Base-by-base conservation (phyloP, 2,797 vertebrate species). In the Momotus momota region DNA sequence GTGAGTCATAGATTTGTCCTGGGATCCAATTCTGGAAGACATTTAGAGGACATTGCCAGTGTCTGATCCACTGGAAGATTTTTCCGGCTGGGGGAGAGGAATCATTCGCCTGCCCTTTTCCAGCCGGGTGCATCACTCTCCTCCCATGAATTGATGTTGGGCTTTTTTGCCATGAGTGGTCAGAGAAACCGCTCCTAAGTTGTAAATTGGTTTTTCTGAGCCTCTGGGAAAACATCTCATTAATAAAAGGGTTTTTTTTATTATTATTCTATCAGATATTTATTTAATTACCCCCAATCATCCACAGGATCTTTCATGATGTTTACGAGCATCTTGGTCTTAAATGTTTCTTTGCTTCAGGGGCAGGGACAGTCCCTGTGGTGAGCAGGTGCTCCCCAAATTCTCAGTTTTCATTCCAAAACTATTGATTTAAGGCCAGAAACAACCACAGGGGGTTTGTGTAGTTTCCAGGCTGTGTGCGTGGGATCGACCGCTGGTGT, bases 1-100 rank as follows among this genome's bases (percentile, higher is more conserved):
- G 38, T 96, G 96, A 97, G 91, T 97, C 96, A 96, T 35, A 82
- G 93, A 70, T 90, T 78, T 91, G 82, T 90, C 88, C 90, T 93
- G 91, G 88, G 93, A 94, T 94, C 73, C 62, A 88, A 64, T 95
- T 95, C 90, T 93, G 82, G 71, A 52, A 88, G 88, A 77, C 26
- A 15, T 90, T 95, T 94, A 72, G 64, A 66, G 86, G 95, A 64
- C 45, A 43, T 57, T 43, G 83, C 25, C 66, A 48, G 38, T 88
- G 57, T 90, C 81, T 94, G 77, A 60, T 69, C 62, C 78, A 26
- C 35, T 48, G 48, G 54, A 65, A 65, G 65, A 7, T 83, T 43
- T 35, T 90, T 88, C 25, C 58, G 70, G 72, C 57, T 74, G 75
- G 73, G 75, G 29, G 7, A 60, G 55, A 35, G 65, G 69, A 64